These are phyloP conservation scores for Carassius auratus DNA, from an alignment of 2,113 vertebrate genomes.

Conservation along the genomic window DNA sequence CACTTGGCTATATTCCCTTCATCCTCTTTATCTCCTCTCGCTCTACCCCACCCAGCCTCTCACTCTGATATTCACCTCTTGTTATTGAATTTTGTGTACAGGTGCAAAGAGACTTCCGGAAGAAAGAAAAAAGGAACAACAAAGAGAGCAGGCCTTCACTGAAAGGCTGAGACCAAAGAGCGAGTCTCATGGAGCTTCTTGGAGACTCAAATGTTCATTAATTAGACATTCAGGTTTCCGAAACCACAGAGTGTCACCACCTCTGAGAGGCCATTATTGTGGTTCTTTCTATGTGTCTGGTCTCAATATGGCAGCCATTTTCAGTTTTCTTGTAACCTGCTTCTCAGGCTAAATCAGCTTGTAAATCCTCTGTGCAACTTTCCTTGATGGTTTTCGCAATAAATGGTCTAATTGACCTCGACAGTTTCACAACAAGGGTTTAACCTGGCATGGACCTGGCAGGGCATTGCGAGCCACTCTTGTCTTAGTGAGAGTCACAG, in stretches of 20 bases:
- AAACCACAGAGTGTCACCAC: constrained; percentile 4
- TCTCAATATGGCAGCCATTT: constrained; percentile 20
- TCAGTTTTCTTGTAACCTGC: not conserved
- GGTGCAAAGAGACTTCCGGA: constrained; percentile 58
- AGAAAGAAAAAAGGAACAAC: constrained; percentile 8
- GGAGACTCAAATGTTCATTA: constrained; percentile 26
- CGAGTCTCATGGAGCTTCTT: not conserved
- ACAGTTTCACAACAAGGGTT: constrained; percentile 5
- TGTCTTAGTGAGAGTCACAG: not conserved
- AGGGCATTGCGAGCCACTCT: not conserved
- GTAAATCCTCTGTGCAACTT: not conserved
- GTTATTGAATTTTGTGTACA: constrained; percentile 58
- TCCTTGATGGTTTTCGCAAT: not conserved
- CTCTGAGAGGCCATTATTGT: constrained; percentile 4
- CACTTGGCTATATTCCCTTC: constrained; percentile 53
- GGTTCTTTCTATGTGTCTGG: not conserved
- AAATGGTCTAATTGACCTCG: constrained; percentile 7
- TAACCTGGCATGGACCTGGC: not conserved
- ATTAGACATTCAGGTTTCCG: constrained; percentile 10
- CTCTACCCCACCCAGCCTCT: constrained; percentile 38
- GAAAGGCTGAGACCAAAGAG: constrained; percentile 35
- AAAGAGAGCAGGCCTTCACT: constrained; percentile 34
- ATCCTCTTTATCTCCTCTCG: constrained; percentile 49
- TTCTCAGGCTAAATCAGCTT: not conserved
- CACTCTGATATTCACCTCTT: constrained; percentile 49